Conservation (phyloP, 2,888 invertebrate species). For the Daptonema setosum region DNA sequence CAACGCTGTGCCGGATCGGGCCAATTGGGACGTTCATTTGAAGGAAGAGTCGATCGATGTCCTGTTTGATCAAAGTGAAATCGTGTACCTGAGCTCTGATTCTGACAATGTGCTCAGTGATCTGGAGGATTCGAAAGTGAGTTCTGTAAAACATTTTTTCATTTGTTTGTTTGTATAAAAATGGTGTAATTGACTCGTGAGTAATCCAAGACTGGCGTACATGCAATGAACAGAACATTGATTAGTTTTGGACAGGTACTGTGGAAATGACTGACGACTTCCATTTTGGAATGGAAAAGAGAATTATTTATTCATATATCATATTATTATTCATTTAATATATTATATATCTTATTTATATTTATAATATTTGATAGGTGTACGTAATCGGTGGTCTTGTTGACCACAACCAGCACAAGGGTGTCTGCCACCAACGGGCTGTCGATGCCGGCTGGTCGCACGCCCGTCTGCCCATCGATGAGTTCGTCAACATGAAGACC, state of each 20-base stretch:
- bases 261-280: no score
- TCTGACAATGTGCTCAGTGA: constrained; percentile 58
- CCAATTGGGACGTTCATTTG: constrained; percentile 3
- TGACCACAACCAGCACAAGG: constrained; percentile 87
- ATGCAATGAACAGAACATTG: no score
- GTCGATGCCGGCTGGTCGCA: constrained; percentile 36
- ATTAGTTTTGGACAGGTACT: no score
- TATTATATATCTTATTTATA: no score
- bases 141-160: neutral
- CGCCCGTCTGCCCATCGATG: constrained; percentile 55
- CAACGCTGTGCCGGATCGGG: neutral
- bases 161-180: no score
- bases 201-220: no score
- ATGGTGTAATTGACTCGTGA: no score
- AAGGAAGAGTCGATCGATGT: neutral
- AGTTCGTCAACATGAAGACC: constrained; percentile 70
- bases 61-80: constrained; percentile 35
- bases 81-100: constrained; percentile 79
- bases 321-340: no score
- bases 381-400: constrained; percentile 92
- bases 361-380: no score
- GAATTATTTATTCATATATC: no score
- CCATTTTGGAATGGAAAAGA: no score
- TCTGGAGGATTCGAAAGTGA: constrained; percentile 17
- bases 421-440: constrained; percentile 44